phyloP scores from a whole-genome alignment of 2,797 vertebrate genomes.

The Cichlasoma orientale region DNA sequence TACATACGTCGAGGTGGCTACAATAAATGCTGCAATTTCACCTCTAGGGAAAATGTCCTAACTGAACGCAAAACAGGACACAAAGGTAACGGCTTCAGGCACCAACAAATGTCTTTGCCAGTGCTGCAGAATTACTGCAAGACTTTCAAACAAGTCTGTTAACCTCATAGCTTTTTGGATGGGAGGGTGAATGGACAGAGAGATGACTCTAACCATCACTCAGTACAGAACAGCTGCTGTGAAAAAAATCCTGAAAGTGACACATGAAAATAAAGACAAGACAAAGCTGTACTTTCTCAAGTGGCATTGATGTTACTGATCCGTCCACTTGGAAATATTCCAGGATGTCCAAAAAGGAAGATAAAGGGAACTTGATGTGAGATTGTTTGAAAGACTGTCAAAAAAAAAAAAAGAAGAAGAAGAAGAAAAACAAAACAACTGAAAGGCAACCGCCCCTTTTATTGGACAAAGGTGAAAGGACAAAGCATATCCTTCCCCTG shows the following conservation, averaged over 20 bases:
- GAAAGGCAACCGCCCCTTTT: slow-evolving; percentile 55
- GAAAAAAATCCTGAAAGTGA: slow-evolving; percentile 43
- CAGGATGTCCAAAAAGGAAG: slow-evolving; percentile 75
- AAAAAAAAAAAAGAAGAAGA: slow-evolving; percentile 11
- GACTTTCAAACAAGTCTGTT: slow-evolving; percentile 53
- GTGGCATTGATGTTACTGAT: slow-evolving; percentile 77
- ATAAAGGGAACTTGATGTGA: slow-evolving; percentile 77
- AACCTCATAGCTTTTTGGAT: slow-evolving; percentile 51
- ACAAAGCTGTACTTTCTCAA: slow-evolving; percentile 58
- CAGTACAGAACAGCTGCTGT: slow-evolving; percentile 50
- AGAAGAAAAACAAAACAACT: background rate
- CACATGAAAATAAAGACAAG: slow-evolving; percentile 33
- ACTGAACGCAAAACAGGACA: slow-evolving; percentile 40
- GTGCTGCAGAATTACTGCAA: slow-evolving; percentile 51
- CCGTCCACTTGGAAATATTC: slow-evolving; percentile 82
- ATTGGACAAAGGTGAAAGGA: slow-evolving; percentile 69
- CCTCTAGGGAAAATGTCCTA: slow-evolving; percentile 48
- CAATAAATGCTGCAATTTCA: slow-evolving; percentile 49
- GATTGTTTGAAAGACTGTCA: slow-evolving; percentile 47
- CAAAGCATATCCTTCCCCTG: slow-evolving; percentile 68
- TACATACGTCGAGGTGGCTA: slow-evolving; percentile 55
- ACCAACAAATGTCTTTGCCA: slow-evolving; percentile 33
- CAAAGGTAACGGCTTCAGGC: slow-evolving; percentile 26
- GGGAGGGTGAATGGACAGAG: slow-evolving; percentile 49
- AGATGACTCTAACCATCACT: slow-evolving; percentile 54